These are phyloP conservation scores for Anorthoa munda DNA, from an alignment of 2,888 invertebrate genomes.

Conservation along the genomic window DNA sequence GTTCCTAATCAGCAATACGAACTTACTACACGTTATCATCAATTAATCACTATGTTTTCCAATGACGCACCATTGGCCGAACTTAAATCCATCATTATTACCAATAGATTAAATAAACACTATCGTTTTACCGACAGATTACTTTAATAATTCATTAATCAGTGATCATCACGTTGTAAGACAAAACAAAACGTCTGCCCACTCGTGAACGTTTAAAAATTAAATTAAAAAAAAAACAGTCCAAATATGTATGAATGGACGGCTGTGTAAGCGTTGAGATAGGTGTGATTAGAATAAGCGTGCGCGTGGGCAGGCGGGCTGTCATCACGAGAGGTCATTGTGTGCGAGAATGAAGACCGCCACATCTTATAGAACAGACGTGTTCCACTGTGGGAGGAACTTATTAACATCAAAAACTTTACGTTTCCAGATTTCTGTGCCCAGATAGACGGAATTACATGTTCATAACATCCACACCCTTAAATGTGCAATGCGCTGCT, in stretches of 20 bases:
- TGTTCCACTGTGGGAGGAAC: constrained; percentile 68
- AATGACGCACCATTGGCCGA: constrained; percentile 1
- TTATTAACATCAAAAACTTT: constrained; percentile 55
- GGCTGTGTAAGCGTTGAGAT: constrained; percentile 79
- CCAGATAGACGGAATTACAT: constrained; percentile 51
- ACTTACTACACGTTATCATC: neutral
- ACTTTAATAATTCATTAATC: constrained; percentile 67
- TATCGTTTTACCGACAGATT: constrained; percentile 61
- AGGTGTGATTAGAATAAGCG: constrained; percentile 87
- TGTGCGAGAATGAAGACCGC: constrained; percentile 75
- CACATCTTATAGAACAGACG: constrained; percentile 74
- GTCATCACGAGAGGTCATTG: constrained; percentile 89
- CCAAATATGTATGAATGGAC: constrained; percentile 87
- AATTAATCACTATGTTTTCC: constrained; percentile 14
- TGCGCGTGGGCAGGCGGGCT: constrained; percentile 87
- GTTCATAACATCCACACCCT: constrained; percentile 60
- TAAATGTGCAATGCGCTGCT: constrained; percentile 47
- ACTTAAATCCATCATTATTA: constrained; percentile 33
- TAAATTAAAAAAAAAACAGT: constrained; percentile 76
- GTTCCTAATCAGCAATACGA: constrained; percentile 18
- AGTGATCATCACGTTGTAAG: constrained; percentile 78
- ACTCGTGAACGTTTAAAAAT: constrained; percentile 78
- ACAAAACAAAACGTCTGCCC: constrained; percentile 84
- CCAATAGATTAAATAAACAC: constrained; percentile 52
- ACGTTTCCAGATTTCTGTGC: constrained; percentile 56